phyloP scores from a whole-genome alignment of 1,140 invertebrate genomes.

The Choristoneura fumiferana region DNA sequence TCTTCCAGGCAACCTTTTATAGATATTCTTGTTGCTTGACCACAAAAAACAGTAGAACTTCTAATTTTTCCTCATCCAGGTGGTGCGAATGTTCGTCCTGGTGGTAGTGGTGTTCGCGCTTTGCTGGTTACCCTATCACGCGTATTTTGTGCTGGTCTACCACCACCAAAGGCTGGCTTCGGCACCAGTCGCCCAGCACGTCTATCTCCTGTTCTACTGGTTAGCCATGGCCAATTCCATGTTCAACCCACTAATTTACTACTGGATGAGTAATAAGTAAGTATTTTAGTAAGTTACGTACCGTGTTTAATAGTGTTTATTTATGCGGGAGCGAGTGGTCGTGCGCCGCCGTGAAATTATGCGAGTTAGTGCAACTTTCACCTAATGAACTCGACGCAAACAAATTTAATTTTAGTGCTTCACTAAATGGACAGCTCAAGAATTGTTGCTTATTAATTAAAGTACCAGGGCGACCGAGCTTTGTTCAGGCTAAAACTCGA shows the following conservation, averaged over 20 bases:
- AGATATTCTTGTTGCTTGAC: too few species aligned
- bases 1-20: too few species aligned
- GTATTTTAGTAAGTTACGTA: slow-evolving; percentile 26
- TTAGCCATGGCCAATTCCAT: slow-evolving; percentile 94
- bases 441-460: too few species aligned
- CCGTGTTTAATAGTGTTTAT: background rate
- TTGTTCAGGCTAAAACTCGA: too few species aligned
- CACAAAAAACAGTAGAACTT: background rate
- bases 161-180: slow-evolving; percentile 84
- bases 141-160: slow-evolving; percentile 90
- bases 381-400: too few species aligned
- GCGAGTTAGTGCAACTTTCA: too few species aligned
- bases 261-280: slow-evolving; percentile 90
- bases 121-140: slow-evolving; percentile 94
- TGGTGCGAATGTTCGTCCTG: slow-evolving; percentile 90
- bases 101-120: slow-evolving; percentile 90
- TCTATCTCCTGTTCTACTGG: slow-evolving; percentile 92
- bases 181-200: slow-evolving; percentile 85
- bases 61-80: slow-evolving; percentile 75
- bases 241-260: slow-evolving; percentile 94
- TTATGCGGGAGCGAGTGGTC: too few species aligned
- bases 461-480: too few species aligned
- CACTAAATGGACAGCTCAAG: too few species aligned
- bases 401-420: too few species aligned
- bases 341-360: too few species aligned